Base-by-base conservation (phyloP, 2,888 invertebrate genomes). In the Schizotus pectinicornis region DNA sequence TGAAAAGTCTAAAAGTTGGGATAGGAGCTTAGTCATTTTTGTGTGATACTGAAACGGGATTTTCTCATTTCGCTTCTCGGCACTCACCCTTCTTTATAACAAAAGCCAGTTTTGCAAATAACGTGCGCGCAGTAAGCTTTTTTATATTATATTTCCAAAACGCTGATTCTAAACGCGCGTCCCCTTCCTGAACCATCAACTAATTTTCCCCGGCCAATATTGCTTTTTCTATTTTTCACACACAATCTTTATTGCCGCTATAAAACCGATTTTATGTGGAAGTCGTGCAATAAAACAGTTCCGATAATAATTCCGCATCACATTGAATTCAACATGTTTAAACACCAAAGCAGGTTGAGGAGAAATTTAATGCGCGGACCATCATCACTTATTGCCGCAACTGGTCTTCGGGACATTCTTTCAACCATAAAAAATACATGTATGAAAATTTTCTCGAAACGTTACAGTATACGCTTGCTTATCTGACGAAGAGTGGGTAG, bases 231-330 rank as follows among this genome's bases (percentile, higher is more conserved):
- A 43, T 43, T 43, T 32, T 43, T 7, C 43, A 43, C 42, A 22
- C 31, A 42, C 43, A 32, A 43, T 43, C 31, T 43, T 43, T 43
- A 43, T 43, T 31, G 33, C 43, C 6, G 11, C 7, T 30, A 43
- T 43, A 43, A 43, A 32, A 33, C 12, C 5, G 32, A 9, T 43
- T 43, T 7, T 22, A 6, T 6, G 22, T 32, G 2, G 22, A 1
- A 31, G 32, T 13, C 7, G 12, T 3, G 6, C 31, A 43, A 43
- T 32, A 43, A 43, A 43, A 32, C 43, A 33, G 31, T 41, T 41
- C 14, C 41, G 30, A 12, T 1, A 1, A 11, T 39, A 13, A 7
- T 39, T 35, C 11, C 36, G 6, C n/a, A 5, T 39, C 14, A 12
- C 2, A 30, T 30, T 30, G 8, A 30, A 31, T 30, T 7, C 1